A percentile compares a stretch with the other conserved stretches of the same genome.
These are phyloP conservation scores for Helleia helle DNA, from an alignment of 2,888 invertebrate genomes.

Conservation along the genomic window DNA sequence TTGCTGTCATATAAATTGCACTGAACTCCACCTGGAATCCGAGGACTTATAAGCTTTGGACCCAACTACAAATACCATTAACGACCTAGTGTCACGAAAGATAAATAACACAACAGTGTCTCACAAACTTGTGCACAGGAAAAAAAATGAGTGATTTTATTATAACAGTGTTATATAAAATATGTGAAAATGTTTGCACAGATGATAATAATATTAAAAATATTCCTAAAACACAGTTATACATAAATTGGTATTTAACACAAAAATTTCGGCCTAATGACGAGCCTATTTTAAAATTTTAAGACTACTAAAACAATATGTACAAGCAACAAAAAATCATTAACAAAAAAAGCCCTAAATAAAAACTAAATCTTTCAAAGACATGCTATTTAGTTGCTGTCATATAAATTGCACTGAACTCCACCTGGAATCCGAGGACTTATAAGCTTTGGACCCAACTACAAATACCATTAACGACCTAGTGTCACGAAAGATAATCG, in stretches of 20 bases:
- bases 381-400: not conserved
- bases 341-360: too few species aligned
- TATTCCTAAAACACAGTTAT: conserved; percentile 10
- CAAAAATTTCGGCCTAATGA: too few species aligned
- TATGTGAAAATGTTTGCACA: too few species aligned
- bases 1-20: not conserved
- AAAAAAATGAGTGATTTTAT: too few species aligned
- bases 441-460: not conserved
- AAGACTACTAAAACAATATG: too few species aligned
- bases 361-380: too few species aligned
- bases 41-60: conserved; percentile 2
- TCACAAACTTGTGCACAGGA: too few species aligned
- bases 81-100: conserved; percentile 11
- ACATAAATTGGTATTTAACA: not conserved
- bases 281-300: too few species aligned
- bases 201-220: too few species aligned
- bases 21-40: conserved; percentile 6
- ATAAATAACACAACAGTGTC: too few species aligned
- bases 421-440: conserved; percentile 8
- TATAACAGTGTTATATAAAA: too few species aligned
- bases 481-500: conserved; percentile 11
- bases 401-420: not conserved
- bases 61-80: conserved; percentile 11
- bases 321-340: too few species aligned
- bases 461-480: conserved; percentile 12